Conservation (phyloP, 2,797 vertebrate species). For the Masticophis lateralis region DNA sequence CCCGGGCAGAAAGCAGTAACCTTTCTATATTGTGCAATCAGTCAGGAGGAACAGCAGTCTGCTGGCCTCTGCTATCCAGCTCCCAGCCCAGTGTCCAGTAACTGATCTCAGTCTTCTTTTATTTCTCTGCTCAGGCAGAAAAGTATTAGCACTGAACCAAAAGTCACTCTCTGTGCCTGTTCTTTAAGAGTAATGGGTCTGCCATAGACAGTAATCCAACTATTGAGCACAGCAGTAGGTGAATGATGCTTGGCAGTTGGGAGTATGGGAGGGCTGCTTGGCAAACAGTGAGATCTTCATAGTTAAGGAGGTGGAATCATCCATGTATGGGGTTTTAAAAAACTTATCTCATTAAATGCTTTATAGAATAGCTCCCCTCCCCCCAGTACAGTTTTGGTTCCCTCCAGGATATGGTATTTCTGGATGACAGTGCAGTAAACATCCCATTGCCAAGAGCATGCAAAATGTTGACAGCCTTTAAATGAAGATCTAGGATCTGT, state of each 20-base stretch:
- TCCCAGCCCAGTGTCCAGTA: not conserved
- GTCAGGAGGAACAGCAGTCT: not conserved
- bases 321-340: not conserved
- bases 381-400: conserved; percentile 8
- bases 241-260: conserved; percentile 11
- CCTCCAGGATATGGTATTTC: conserved; percentile 3
- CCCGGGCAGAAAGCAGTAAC: not conserved
- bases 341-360: conserved; percentile 13
- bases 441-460: conserved; percentile 3
- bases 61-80: not conserved
- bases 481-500: conserved; percentile 20
- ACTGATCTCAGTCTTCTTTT: not conserved
- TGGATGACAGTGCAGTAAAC: conserved; percentile 7
- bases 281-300: not conserved
- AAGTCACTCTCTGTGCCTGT: not conserved
- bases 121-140: not conserved
- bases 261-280: not conserved
- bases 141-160: not conserved
- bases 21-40: not conserved
- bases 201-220: not conserved
- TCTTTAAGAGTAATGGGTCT: not conserved
- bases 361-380: not conserved
- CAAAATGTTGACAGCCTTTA: conserved; percentile 25
- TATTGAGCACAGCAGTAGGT: conserved; percentile 6
- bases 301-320: not conserved